phyloP scores from a whole-genome alignment of 2,888 invertebrate species.

The Prosapia bicincta region DNA sequence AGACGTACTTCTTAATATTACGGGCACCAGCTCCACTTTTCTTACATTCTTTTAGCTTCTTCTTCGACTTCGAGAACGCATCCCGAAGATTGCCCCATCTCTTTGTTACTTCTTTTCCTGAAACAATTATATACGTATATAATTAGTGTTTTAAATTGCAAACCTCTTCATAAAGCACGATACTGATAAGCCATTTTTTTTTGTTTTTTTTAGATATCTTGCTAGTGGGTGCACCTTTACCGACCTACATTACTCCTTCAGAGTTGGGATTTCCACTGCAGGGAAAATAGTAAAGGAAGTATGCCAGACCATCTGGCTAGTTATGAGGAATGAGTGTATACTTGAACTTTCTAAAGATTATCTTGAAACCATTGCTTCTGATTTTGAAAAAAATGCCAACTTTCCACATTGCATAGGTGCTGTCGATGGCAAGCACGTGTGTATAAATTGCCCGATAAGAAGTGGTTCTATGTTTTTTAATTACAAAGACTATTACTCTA shows the following conservation, averaged over 20 bases:
- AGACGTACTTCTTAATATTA: too few relatives aligned
- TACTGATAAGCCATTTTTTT: not conserved
- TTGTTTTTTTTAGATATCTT: slow-evolving; percentile 38
- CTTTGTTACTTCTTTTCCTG: slow-evolving; percentile 24
- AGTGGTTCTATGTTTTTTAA: too few relatives aligned
- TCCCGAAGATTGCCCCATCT: too few relatives aligned
- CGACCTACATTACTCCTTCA: too few relatives aligned
- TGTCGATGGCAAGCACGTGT: slow-evolving; percentile 37
- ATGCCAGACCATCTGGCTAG: too few relatives aligned
- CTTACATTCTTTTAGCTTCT: slow-evolving; percentile 15
- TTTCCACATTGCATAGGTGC: too few relatives aligned
- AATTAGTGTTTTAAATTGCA: not conserved
- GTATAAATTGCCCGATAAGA: slow-evolving; percentile 32
- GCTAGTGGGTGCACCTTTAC: too few relatives aligned
- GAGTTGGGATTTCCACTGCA: too few relatives aligned
- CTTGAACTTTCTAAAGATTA: slow-evolving; percentile 29
- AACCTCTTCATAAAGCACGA: not conserved
- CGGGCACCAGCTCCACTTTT: too few relatives aligned
- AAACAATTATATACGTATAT: not conserved
- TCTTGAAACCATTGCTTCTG: slow-evolving; percentile 34
- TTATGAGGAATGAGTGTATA: slow-evolving; percentile 36
- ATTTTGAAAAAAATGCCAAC: slow-evolving; percentile 36
- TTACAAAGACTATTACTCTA: too few relatives aligned
- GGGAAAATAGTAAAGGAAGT: too few relatives aligned
- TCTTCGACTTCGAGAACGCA: too few relatives aligned